These are phyloP conservation scores for Coptotermes formosanus DNA, from an alignment of 1,140 invertebrate species.

Conservation along the genomic window DNA sequence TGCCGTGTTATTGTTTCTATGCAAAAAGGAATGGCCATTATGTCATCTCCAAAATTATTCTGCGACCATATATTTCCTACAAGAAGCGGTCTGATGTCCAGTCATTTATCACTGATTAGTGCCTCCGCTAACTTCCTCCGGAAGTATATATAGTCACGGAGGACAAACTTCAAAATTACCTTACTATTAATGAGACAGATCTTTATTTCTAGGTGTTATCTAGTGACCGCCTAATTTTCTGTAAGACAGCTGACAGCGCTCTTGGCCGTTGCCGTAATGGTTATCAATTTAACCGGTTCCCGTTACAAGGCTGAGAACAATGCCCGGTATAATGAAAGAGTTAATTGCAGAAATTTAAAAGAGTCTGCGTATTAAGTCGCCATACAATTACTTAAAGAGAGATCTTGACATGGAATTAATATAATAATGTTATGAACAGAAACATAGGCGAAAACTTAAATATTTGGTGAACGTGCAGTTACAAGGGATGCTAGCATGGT, in stretches of 20 bases:
- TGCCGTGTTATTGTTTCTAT: too few species aligned
- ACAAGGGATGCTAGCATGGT: neutral
- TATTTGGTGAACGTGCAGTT: neutral
- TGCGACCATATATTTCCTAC: too few species aligned
- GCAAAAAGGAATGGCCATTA: too few species aligned
- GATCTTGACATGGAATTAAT: neutral
- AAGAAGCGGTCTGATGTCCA: too few species aligned
- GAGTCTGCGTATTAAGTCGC: neutral
- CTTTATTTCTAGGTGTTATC: neutral
- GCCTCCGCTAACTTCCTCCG: neutral
- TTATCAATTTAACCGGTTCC: neutral
- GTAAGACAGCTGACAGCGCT: neutral
- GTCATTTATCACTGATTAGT: neutral
- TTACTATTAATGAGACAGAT: neutral
- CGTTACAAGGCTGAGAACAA: neutral
- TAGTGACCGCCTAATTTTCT: neutral
- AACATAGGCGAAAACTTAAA: neutral
- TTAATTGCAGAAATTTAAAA: neutral
- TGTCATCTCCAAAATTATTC: too few species aligned
- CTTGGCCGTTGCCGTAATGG: neutral
- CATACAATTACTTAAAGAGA: neutral
- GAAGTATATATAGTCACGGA: neutral
- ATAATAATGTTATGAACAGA: neutral
- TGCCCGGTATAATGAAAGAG: neutral
- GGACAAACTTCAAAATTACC: neutral